Conservation (phyloP, 2,888 invertebrate genomes). For the Agrotis segetum region DNA sequence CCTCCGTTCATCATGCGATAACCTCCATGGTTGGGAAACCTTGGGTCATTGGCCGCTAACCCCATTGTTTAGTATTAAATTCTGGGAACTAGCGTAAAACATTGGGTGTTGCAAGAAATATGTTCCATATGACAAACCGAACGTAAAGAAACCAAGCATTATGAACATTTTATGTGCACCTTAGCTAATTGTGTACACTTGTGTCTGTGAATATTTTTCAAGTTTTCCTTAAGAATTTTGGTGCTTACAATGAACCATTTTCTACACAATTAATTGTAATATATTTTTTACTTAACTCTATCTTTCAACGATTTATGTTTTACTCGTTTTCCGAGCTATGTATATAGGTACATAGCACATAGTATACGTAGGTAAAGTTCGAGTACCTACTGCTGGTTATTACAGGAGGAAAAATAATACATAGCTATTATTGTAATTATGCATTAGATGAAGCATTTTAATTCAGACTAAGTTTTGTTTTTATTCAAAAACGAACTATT, state of each 20-base stretch:
- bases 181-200: constrained; percentile 23
- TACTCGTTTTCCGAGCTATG: neutral
- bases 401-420: neutral
- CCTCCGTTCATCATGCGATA: constrained; percentile 42
- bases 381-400: neutral
- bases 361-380: no score
- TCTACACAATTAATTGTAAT: neutral
- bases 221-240: constrained; percentile 30
- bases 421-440: constrained; percentile 1
- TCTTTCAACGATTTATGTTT: constrained; percentile 15
- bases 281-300: neutral
- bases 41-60: constrained; percentile 51
- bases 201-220: constrained; percentile 29
- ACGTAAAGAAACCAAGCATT: constrained; percentile 37
- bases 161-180: constrained; percentile 21
- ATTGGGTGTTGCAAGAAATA: constrained; percentile 47
- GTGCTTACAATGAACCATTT: constrained; percentile 13
- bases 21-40: constrained; percentile 50
- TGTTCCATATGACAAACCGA: constrained; percentile 46
- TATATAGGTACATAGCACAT: no score
- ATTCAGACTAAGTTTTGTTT: neutral
- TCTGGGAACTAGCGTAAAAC: constrained; percentile 27
- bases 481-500: neutral
- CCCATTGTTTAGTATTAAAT: constrained; percentile 48
- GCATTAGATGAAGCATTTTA: neutral